phyloP scores from a whole-genome alignment of 1,140 invertebrate species.

The Lasioglossum albipes region DNA sequence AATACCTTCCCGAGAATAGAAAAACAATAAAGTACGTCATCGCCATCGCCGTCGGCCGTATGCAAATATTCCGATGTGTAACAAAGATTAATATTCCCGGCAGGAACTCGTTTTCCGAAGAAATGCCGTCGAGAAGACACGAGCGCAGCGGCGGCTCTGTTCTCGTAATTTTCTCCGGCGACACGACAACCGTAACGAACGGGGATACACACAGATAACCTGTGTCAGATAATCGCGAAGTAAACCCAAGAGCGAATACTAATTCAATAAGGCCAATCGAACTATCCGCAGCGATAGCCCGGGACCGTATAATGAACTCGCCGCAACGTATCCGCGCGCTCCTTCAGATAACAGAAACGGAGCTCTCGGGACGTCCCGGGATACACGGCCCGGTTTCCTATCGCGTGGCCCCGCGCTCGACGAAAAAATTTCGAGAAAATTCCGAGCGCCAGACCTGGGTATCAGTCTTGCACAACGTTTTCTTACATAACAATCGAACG shows the following conservation, averaged over 20 bases:
- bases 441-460: no score
- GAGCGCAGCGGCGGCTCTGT: constrained; percentile 14
- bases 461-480: background rate
- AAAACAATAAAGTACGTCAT: no score
- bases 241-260: constrained; percentile 46
- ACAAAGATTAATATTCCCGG: no score
- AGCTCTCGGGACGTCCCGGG: constrained; percentile 22
- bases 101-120: background rate
- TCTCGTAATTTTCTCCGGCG: constrained; percentile 44
- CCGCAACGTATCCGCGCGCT: constrained; percentile 45
- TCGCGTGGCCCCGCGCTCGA: no score
- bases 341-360: constrained; percentile 43
- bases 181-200: constrained; percentile 29
- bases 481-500: background rate
- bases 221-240: constrained; percentile 56
- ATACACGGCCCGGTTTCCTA: background rate
- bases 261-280: constrained; percentile 68
- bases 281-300: constrained; percentile 49
- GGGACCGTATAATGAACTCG: constrained; percentile 55
- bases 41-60: no score
- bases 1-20: no score
- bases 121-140: no score
- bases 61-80: no score
- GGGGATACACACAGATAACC: constrained; percentile 23
- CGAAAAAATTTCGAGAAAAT: background rate